Evolutionary conservation across 2,797 vertebrate genomes (phyloP).

Genomic region (Hylomyscus alleni): DNA sequence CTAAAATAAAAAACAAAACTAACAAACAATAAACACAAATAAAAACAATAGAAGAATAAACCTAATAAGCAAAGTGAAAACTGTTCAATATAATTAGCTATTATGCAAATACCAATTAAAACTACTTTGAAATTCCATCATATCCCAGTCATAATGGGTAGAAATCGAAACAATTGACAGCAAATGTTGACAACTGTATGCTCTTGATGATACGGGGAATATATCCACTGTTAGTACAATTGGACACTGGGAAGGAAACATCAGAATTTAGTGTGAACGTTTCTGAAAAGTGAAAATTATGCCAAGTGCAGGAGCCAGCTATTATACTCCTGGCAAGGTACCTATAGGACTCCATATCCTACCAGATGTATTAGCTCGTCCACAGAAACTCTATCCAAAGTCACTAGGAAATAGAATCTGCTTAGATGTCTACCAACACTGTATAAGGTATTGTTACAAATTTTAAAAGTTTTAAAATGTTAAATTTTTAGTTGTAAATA

Average conservation of each 20-base stretch:
- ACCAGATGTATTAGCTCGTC: background rate
- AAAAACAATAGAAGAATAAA: background rate
- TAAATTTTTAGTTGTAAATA: background rate
- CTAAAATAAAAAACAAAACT: too few relatives aligned
- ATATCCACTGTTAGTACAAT: fast-evolving
- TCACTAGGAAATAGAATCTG: background rate
- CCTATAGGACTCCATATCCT: background rate
- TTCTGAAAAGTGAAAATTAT: background rate
- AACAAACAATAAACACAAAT: background rate
- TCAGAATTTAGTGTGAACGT: background rate
- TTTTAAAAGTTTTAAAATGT: too few relatives aligned
- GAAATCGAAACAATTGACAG: background rate
- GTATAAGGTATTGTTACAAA: background rate
- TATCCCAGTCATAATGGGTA: background rate
- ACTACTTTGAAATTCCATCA: background rate
- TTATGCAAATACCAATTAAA: background rate
- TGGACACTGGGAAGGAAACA: background rate
- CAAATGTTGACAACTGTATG: background rate
- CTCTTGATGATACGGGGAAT: background rate
- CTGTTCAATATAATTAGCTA: background rate
- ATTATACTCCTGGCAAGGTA: too few relatives aligned
- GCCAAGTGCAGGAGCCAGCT: too few relatives aligned
- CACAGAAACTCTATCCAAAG: background rate
- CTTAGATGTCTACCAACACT: background rate
- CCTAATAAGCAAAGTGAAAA: background rate